Conservation (phyloP, 2,888 invertebrate genomes). For the Sericinus montela region DNA sequence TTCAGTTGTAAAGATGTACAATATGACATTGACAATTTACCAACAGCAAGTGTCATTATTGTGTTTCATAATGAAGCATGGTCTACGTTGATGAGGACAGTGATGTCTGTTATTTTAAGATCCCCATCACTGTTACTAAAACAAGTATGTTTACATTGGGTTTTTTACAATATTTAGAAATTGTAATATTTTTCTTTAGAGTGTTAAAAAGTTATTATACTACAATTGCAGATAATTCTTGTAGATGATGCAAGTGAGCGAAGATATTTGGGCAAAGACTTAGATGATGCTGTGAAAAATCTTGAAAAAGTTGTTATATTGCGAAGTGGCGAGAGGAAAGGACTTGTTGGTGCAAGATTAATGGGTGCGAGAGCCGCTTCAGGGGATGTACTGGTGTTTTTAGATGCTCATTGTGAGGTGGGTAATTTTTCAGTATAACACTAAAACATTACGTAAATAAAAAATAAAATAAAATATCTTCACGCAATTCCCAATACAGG, state of each 20-base stretch:
- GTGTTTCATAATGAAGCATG: constrained; percentile 99
- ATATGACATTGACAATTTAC: constrained; percentile 80
- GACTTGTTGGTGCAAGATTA: constrained; percentile 92
- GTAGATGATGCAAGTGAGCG: constrained; percentile 71
- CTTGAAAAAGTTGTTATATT: constrained; percentile 78
- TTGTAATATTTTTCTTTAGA: background rate
- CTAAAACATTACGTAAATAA: too few relatives aligned
- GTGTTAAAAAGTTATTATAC: background rate
- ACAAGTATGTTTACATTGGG: constrained; percentile 76
- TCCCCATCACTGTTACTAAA: constrained; percentile 89
- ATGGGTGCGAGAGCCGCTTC: constrained; percentile 90
- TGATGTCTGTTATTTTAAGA: constrained; percentile 94
- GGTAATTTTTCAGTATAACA: too few relatives aligned
- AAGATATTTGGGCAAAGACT: constrained; percentile 56
- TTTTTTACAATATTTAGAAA: background rate
- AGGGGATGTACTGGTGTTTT: constrained; percentile 92
- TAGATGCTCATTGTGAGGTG: constrained; percentile 97
- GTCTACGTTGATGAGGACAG: constrained; percentile 96
- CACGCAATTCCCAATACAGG: too few relatives aligned
- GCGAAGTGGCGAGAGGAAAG: constrained; percentile 88
- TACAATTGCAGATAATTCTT: constrained; percentile 55
- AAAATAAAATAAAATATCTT: too few relatives aligned
- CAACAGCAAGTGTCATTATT: constrained; percentile 94
- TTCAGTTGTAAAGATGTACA: constrained; percentile 53
- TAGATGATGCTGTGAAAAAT: constrained; percentile 54